Conservation (phyloP, 2,888 invertebrate species). For the Cepaea hortensis region DNA sequence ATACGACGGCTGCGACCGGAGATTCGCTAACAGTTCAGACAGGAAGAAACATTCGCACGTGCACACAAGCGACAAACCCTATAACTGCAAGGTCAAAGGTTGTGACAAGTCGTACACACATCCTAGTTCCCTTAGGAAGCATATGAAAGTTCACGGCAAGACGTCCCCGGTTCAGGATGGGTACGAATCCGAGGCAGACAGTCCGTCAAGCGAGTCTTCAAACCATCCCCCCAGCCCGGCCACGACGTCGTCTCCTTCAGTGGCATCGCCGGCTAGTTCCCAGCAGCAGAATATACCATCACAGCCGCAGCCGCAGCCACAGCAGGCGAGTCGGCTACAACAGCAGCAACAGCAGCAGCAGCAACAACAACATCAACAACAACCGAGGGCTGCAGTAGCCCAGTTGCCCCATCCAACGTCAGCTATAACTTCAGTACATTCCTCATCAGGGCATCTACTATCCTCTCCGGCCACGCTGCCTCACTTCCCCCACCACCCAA, state of each 20-base stretch:
- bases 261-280: slow-evolving; percentile 18
- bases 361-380: slow-evolving; percentile 37
- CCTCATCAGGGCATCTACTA: slow-evolving; percentile 36
- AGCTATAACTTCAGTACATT: slow-evolving; percentile 36
- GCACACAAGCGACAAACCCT: slow-evolving; percentile 98
- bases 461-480: slow-evolving; percentile 20
- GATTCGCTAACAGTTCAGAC: slow-evolving; percentile 99
- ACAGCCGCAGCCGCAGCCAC: background rate
- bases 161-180: slow-evolving; percentile 71
- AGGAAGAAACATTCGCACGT: slow-evolving; percentile 99
- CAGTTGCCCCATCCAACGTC: slow-evolving; percentile 32
- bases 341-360: slow-evolving; percentile 1
- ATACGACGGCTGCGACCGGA: slow-evolving; percentile 95
- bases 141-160: slow-evolving; percentile 83
- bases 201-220: slow-evolving; percentile 59
- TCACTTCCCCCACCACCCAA: slow-evolving; percentile 43
- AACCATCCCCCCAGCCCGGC: slow-evolving; percentile 61
- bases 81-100: slow-evolving; percentile 96
- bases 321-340: background rate
- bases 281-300: slow-evolving; percentile 10
- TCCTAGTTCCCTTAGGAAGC: slow-evolving; percentile 97
- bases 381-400: slow-evolving; percentile 1
- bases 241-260: slow-evolving; percentile 30
- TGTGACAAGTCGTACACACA: slow-evolving; percentile 99
- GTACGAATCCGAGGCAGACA: slow-evolving; percentile 65